These are phyloP conservation scores for Steinernema hermaphroditum DNA, from an alignment of 2,888 invertebrate species.

Conservation along the genomic window DNA sequence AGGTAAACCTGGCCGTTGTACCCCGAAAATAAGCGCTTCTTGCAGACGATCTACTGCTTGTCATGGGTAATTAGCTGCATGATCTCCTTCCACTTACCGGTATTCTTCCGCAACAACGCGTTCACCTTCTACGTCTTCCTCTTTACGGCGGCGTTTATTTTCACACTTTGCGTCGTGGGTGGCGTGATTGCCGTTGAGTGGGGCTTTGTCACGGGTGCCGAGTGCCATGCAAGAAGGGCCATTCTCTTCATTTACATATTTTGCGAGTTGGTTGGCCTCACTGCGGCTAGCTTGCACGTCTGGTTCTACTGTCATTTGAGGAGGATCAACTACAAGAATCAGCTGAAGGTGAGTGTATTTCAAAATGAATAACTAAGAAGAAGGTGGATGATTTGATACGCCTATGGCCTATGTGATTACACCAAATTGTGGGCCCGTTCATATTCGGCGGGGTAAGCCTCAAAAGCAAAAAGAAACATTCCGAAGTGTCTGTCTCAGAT, in stretches of 20 bases:
- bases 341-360: not conserved
- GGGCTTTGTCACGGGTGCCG: conserved; percentile 1
- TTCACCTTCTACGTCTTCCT: conserved; percentile 27
- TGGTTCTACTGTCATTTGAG: conserved; percentile 23
- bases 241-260: conserved; percentile 24
- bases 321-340: conserved; percentile 24
- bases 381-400: no score
- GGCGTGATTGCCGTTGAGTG: conserved; percentile 21
- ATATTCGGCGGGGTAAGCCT: no score
- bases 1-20: not conserved
- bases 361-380: no score
- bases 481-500: no score
- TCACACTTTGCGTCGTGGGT: conserved; percentile 6
- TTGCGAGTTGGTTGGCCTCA: conserved; percentile 15
- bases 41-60: conserved; percentile 21
- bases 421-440: no score
- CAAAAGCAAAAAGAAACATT: no score
- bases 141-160: not conserved
- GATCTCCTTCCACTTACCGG: conserved; percentile 30
- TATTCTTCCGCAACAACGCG: conserved; percentile 27
- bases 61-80: conserved; percentile 27
- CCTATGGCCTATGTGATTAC: no score
- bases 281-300: not conserved
- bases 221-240: not conserved
- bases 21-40: not conserved